Evolutionary conservation across 2,797 vertebrate genomes (phyloP).

Genomic region (Momotus momota): DNA sequence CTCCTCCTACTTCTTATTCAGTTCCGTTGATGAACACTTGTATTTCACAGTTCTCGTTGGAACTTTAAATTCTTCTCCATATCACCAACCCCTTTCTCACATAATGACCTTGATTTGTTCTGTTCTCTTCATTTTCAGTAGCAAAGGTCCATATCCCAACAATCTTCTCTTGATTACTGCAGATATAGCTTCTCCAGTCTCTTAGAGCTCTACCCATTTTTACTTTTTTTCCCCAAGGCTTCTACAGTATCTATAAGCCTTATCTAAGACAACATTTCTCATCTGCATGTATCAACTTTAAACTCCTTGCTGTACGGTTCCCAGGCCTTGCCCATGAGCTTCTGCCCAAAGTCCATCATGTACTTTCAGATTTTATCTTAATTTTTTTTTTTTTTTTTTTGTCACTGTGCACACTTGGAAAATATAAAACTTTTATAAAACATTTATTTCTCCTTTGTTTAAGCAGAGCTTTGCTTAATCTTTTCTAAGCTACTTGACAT

Average conservation of each 20-base stretch:
- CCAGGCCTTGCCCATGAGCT: background rate
- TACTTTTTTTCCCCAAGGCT: background rate
- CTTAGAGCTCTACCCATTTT: background rate
- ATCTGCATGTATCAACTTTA: background rate
- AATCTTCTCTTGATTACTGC: background rate
- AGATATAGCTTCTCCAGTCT: background rate
- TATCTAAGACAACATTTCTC: background rate
- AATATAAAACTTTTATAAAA: background rate
- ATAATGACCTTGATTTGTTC: background rate
- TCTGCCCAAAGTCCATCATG: background rate
- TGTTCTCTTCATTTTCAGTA: background rate
- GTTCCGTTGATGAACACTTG: background rate
- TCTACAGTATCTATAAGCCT: background rate
- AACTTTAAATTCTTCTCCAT: background rate
- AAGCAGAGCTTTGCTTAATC: background rate
- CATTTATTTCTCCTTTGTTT: background rate
- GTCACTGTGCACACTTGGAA: background rate
- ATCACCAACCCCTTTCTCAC: background rate
- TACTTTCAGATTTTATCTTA: background rate
- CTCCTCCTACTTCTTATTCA: background rate
- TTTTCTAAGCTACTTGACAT: background rate
- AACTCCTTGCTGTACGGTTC: background rate
- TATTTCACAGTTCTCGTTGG: background rate
- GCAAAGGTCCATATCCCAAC: background rate
- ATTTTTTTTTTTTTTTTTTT: background rate